Base-by-base conservation (phyloP, 2,797 vertebrate species). In the Mastacembelus armatus region DNA sequence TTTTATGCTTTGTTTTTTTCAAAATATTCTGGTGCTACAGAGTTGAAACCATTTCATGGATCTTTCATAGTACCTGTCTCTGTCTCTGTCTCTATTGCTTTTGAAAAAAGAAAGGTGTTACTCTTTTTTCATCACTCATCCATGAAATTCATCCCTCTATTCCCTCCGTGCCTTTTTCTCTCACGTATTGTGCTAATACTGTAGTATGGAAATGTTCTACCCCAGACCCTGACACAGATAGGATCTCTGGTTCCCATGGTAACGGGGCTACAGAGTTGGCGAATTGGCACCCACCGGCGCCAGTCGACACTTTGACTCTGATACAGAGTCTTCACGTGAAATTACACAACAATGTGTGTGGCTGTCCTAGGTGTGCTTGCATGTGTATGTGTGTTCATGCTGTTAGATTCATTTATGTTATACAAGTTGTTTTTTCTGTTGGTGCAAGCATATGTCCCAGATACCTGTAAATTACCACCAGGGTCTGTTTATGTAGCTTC, bases 241-340 rank as follows among this genome's bases (percentile, higher is more conserved):
- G 66, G 74, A 85, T 84, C 81, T 84, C 69, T 63, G 74, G 81
- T 93, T 93, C 72, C 91, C 91, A 93, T 93, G 88, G 91, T 76
- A 92, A 93, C 91, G 22, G 65, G 80, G 66, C 84, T 81, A 67
- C 78, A 79, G 79, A 79, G 75, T 80, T 77, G 42, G 70, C 55
- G 69, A 81, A 70, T 66, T 73, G 70, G 59, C 56, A 61, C 71
- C 66, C 51, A 44, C 62, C 5, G 14, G 49, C 54, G 66, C 54
- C 33, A 43, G 68, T 86, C 55, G 55, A 71, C 70, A 70, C 57
- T 66, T 60, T 68, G 59, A 57, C 71, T 84, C 32, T 70, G 62
- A 74, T 71, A 42, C 40, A 36, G 64, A 58, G 27, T 49, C 75
- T 79, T 57, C 33, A 16, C 3, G 9, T 77, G 55, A 70, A 59